Evolutionary conservation across 2,888 invertebrate species (phyloP), one percentile per base, ranked within the genome.

Genomic region (Neuroscelio doddi): DNA sequence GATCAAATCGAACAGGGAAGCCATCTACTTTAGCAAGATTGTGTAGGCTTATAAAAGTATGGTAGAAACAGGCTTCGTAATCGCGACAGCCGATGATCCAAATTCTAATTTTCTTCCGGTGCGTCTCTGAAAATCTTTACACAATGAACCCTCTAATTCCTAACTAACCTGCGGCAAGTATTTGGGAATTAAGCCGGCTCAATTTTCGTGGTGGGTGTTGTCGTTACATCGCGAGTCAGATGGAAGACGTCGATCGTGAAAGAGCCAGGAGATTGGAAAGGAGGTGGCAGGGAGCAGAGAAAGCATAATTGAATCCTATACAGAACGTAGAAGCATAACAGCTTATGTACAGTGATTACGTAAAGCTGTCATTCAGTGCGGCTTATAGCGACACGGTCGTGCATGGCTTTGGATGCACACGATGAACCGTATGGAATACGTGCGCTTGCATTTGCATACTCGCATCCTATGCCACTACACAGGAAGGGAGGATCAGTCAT

Each of bases 251-350:
- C 32, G 16, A n/a, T n/a, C n/a, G n/a, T n/a, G n/a, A n/a, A n/a
- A n/a, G n/a, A n/a, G n/a, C n/a, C n/a, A n/a, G n/a, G n/a, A n/a
- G n/a, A n/a, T n/a, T n/a, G n/a, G n/a, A n/a, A n/a, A n/a, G n/a
- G n/a, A n/a, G n/a, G 57, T 30, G 63, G 50, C 44, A 58, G 55
- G 45, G 42, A 56, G 47, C 16, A 32, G 47, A 42, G 39, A 24
- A 64, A 58, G 51, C 62, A 72, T 77, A 77, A 76, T 76, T 76
- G 76, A 76, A 76, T 77, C 56, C 62, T 64, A 65, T 56, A 64
- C 65, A 74, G 69, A 47, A 56, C 69, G n/a, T n/a, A n/a, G 68
- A 68, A 70, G 68, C 61, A 68, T 66, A 70, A 76, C 74, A 72
- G 69, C 70, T 76, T 71, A 21, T 21, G 21, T 5, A 68, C 70